These are phyloP conservation scores for Vandiemenella viatica DNA, from an alignment of 2,888 invertebrate genomes.

Conservation along the genomic window DNA sequence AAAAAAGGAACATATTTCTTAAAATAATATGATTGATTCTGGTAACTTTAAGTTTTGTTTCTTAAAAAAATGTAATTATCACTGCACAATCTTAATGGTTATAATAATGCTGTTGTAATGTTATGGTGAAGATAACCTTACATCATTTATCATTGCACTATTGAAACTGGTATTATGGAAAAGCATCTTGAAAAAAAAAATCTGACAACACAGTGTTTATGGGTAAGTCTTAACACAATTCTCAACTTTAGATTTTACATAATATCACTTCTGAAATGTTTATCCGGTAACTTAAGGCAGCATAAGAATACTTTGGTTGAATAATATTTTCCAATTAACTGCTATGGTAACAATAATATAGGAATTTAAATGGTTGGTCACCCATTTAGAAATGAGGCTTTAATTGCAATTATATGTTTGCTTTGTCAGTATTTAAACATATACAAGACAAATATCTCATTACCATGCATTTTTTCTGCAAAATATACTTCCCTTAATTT, in stretches of 20 bases:
- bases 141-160: slow-evolving; percentile 8
- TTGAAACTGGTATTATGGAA: slow-evolving; percentile 7
- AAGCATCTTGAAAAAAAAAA: slow-evolving; percentile 7
- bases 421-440: too few relatives aligned
- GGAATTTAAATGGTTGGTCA: slow-evolving; percentile 5
- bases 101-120: slow-evolving; percentile 6
- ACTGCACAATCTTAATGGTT: slow-evolving; percentile 6
- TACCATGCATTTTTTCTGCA: neutral
- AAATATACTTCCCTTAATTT: neutral
- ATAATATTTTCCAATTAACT: slow-evolving; percentile 5
- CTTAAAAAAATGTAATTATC: slow-evolving; percentile 5
- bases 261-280: too few relatives aligned
- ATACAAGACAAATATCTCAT: neutral
- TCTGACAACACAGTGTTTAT: too few relatives aligned
- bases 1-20: slow-evolving; percentile 15
- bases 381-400: neutral
- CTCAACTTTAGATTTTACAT: too few relatives aligned
- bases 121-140: slow-evolving; percentile 8
- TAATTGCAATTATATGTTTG: too few relatives aligned
- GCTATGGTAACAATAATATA: slow-evolving; percentile 10
- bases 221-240: too few relatives aligned
- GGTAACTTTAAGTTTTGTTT: slow-evolving; percentile 13
- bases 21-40: slow-evolving; percentile 13
- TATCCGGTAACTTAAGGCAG: slow-evolving; percentile 15
- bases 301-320: slow-evolving; percentile 12